A percentile compares a stretch with the other conserved stretches of the same genome.
phyloP scores from a whole-genome alignment of 2,113 vertebrate genomes.

The Climacteris rufus region DNA sequence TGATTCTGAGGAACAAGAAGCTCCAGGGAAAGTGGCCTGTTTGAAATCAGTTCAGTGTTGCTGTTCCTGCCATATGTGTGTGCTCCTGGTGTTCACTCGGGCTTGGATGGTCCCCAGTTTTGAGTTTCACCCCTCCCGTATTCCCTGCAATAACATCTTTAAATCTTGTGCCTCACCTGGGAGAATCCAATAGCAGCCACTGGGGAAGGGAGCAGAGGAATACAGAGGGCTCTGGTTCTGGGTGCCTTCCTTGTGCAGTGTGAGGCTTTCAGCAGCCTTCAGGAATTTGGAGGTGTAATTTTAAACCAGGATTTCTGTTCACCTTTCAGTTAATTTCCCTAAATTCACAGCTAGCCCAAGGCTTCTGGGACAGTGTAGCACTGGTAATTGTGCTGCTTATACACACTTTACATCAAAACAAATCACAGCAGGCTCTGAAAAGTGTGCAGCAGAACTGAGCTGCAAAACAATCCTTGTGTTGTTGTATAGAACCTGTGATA shows the following conservation, averaged over 20 bases:
- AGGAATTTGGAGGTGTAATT: neutral
- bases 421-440: neutral
- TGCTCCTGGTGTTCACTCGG: neutral
- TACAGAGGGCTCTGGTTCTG: neutral
- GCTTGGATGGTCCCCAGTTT: neutral
- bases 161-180: neutral
- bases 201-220: neutral
- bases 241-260: neutral
- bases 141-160: neutral
- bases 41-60: neutral
- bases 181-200: neutral
- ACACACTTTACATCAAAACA: neutral
- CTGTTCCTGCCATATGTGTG: neutral
- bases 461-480: neutral
- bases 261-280: neutral
- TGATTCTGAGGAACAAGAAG: neutral
- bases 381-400: neutral
- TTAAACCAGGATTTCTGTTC: neutral
- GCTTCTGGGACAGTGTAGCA: neutral
- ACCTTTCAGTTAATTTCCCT: neutral
- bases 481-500: neutral
- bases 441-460: neutral
- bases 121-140: neutral
- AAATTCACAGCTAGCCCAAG: neutral
- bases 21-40: neutral